Base-by-base conservation (phyloP, 2,797 vertebrate species). In the Neosalanx taihuensis region DNA sequence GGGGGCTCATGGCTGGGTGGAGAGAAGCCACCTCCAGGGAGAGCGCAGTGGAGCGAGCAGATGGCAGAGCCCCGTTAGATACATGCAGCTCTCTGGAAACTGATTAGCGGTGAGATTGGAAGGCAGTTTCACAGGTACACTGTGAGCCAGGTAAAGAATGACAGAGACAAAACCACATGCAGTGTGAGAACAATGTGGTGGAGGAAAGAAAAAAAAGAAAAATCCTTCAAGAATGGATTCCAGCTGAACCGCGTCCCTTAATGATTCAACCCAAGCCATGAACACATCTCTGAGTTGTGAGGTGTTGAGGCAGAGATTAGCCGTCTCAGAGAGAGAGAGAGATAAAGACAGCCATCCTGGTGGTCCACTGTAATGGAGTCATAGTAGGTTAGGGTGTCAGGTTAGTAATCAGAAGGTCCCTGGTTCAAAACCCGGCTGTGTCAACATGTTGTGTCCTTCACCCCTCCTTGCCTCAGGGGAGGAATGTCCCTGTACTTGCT, bases 51-150 rank as follows among this genome's bases (percentile, higher is more conserved):
- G 41, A 58, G n/a, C 3, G 17, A 75, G 64, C 73, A 70, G 73
- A 70, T 70, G 62, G 63, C 57, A 23, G 10, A 46, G 53, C 35
- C 17, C 23, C 17, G 33, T 63, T 51, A 35, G 33, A 71, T 46
- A 46, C 13, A 46, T 46, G 46, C 60, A 60, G 10, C 61, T 6
- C n/a, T 12, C 12, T n/a, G 3, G 26, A 37, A 30, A 35, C 53
- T 71, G 20, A 75, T 53, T 67, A 67, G 41, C 56, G 1, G 60
- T 37, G 64, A 71, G 59, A 71, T 41, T 63, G 41, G 60, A 63
- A 68, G 64, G 41, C n/a, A 63, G 59, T 33, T 63, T 67, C 69
- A 71, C 69, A 56, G 53, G 69, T 76, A 67, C 57, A 67, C 61
- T 23, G 53, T 15, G 26, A 64, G 41, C 30, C 69, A 53, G 74